A percentile compares a stretch with the other conserved stretches of the same genome.
phyloP scores from a whole-genome alignment of 1,140 invertebrate species.

The Euura lappo region DNA sequence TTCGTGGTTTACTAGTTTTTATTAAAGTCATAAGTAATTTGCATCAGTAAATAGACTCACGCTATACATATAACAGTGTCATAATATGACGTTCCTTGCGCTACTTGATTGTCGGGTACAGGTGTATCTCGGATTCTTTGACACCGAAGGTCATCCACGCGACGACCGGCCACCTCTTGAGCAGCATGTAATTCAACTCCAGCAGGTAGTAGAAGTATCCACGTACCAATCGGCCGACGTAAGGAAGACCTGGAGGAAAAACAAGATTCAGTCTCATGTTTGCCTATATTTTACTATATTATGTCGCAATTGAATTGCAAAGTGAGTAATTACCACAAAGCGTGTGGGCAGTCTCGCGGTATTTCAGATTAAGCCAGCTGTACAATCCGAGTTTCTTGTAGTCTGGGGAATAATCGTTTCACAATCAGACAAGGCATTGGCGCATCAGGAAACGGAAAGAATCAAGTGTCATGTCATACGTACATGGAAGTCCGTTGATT shows the following conservation, averaged over 20 bases:
- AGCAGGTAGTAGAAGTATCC: constrained; percentile 18
- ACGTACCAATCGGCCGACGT: constrained; percentile 27
- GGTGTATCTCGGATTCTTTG: constrained; percentile 10
- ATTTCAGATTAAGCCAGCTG: constrained; percentile 14
- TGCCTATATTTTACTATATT: no score
- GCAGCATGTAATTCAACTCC: constrained; percentile 4
- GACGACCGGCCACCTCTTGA: constrained; percentile 19
- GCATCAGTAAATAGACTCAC: no score
- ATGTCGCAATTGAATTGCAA: no score
- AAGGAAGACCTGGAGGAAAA: constrained; percentile 29
- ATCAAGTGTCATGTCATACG: not conserved
- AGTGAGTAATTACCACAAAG: constrained; percentile 9
- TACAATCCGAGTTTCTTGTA: constrained; percentile 17
- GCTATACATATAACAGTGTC: no score
- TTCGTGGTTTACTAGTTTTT: no score
- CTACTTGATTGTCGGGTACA: constrained; percentile 12
- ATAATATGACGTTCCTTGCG: no score
- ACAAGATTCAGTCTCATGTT: not conserved
- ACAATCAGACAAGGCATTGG: not conserved
- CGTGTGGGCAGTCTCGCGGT: not conserved
- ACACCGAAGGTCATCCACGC: constrained; percentile 29
- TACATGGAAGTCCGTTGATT: not conserved
- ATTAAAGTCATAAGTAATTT: no score
- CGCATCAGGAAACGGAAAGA: constrained; percentile 9
- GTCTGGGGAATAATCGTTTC: constrained; percentile 13